A percentile compares a stretch with the other conserved stretches of the same genome.
These are phyloP conservation scores for Hoplodrina blanda DNA, from an alignment of 2,888 invertebrate species.

Conservation along the genomic window DNA sequence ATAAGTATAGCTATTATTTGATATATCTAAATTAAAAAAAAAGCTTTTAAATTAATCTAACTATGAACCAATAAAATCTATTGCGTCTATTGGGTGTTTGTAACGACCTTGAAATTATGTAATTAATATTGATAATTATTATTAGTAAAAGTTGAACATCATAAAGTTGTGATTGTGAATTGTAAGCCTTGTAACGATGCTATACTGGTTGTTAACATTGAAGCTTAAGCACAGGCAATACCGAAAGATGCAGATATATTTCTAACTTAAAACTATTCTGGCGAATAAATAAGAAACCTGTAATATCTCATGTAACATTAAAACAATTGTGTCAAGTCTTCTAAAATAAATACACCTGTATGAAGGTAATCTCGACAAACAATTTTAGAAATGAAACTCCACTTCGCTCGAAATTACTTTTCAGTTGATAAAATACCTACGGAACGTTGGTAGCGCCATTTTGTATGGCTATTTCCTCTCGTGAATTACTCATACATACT, in stretches of 20 bases:
- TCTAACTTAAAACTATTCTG: conserved; percentile 1
- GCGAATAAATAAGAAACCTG: neutral
- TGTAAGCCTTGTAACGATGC: neutral
- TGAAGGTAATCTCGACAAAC: conserved; percentile 23
- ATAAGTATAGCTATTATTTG: too few species aligned
- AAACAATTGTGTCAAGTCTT: conserved; percentile 14
- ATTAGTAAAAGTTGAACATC: too few species aligned
- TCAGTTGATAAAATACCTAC: conserved; percentile 27
- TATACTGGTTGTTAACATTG: too few species aligned
- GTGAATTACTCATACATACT: conserved; percentile 26
- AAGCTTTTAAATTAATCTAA: too few species aligned
- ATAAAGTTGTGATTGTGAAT: neutral
- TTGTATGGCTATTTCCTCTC: conserved; percentile 36
- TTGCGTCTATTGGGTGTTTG: too few species aligned
- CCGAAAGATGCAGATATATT: neutral
- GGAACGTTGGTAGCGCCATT: conserved; percentile 17
- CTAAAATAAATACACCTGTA: conserved; percentile 21
- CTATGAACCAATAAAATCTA: too few species aligned
- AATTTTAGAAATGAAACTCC: conserved; percentile 31
- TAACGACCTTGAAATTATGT: too few species aligned
- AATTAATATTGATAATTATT: too few species aligned
- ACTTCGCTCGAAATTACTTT: conserved; percentile 30
- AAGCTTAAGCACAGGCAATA: too few species aligned
- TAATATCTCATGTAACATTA: neutral
- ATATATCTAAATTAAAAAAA: too few species aligned